Conservation (phyloP, 2,797 vertebrate species). For the Emydoidea blandingii region DNA sequence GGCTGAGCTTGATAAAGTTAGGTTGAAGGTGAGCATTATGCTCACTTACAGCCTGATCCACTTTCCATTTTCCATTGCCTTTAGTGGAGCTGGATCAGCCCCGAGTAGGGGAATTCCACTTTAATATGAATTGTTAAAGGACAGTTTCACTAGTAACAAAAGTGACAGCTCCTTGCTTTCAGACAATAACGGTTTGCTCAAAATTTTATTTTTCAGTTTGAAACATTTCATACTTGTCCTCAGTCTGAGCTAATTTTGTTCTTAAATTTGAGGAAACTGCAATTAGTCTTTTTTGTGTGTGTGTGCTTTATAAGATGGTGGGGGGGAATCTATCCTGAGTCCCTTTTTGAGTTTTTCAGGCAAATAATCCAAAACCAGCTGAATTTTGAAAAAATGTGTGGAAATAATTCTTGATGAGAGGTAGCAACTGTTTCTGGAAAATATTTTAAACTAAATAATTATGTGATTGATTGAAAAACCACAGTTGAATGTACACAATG, state of each 20-base stretch:
- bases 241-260: background rate
- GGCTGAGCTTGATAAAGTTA: slow-evolving; percentile 17
- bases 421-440: background rate
- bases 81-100: slow-evolving; percentile 8
- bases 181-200: background rate
- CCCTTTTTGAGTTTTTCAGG: background rate
- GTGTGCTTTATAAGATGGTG: background rate
- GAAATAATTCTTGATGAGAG: background rate
- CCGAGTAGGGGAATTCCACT: background rate
- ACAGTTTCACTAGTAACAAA: background rate
- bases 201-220: background rate
- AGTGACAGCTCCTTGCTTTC: background rate
- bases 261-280: background rate
- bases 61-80: slow-evolving; percentile 43
- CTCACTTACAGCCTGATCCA: background rate
- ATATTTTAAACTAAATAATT: background rate
- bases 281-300: background rate
- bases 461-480: background rate
- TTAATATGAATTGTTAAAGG: background rate
- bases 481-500: background rate
- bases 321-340: background rate
- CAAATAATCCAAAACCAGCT: background rate
- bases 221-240: background rate
- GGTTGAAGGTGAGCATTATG: slow-evolving; percentile 8
- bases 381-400: background rate